Evolutionary conservation across 2,113 vertebrate genomes (phyloP), one percentile per base, ranked within the genome.

Genomic region (Trinectes maculatus): DNA sequence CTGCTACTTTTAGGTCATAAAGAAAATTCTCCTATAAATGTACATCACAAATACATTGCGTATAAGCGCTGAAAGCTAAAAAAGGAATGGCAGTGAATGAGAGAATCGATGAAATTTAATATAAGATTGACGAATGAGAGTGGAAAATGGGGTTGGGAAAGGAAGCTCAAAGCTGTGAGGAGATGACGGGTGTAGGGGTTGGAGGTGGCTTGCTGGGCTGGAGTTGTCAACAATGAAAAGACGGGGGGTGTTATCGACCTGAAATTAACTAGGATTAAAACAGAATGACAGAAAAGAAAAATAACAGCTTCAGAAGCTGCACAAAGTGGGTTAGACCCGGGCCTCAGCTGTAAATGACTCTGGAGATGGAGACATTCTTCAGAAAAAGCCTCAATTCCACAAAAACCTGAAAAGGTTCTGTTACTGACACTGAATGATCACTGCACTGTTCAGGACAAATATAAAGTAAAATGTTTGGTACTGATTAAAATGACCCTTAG

Each of bases 21-120:
- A 44, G 46, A 18, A 64, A 69, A 80, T 2, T 16, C 13, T 57
- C 61, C n/a, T 39, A 57, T 15, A 29, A 11, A 79, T 70, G 48
- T 22, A 69, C 59, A 76, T 76, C 39, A 74, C 60, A 86, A 79
- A 63, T n/a, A 13, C 16, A 42, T 57, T 7, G 1, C 39, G 52
- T 59, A 42, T 4, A 59, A 34, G 25, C 43, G 43, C 63, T 43
- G 58, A 64, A 60, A 64, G 37, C 5, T 12, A 13, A 43, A 67
- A 36, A 25, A 37, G 16, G 37, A 12, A 10, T 0, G 3, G 54
- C 2, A 6, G 6, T 8, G 54, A 60, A 60, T 15, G 24, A 54
- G 29, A 15, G 39, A 53, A 47, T 57, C 21, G 9, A 76, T 58
- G 46, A 19, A 28, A 10, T 29, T 33, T 42, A 10, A 53, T 53